Evolutionary conservation across 2,113 vertebrate genomes (phyloP).

Genomic region (Etheostoma cragini): DNA sequence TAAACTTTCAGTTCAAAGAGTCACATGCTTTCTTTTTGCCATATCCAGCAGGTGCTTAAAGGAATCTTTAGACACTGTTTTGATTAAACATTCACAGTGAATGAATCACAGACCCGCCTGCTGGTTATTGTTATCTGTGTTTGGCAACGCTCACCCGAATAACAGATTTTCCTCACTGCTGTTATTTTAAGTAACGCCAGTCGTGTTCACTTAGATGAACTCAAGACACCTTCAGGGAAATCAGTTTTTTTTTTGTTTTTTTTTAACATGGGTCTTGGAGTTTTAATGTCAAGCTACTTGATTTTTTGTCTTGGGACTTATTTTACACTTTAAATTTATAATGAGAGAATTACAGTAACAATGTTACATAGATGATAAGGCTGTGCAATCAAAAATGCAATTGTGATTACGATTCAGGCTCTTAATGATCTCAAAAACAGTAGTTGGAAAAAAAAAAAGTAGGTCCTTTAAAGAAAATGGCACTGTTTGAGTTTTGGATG

Average conservation of each 20-base stretch:
- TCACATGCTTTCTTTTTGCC: conserved; percentile 34
- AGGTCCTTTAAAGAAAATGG: not conserved
- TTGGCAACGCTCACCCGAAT: conserved; percentile 7
- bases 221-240: conserved; percentile 19
- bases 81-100: conserved; percentile 28
- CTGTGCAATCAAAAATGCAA: too few species aligned
- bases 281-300: not conserved
- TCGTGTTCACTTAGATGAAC: not conserved
- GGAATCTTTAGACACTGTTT: conserved; percentile 35
- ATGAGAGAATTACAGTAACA: not conserved
- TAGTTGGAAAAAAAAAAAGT: too few species aligned
- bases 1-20: conserved; percentile 41
- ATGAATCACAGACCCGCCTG: conserved; percentile 53
- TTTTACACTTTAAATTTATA: not conserved
- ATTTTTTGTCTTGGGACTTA: not conserved
- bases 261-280: not conserved
- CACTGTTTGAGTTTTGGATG: not conserved
- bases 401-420: too few species aligned
- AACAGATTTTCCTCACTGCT: conserved; percentile 4
- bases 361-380: not conserved
- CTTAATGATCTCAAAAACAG: too few species aligned
- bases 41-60: conserved; percentile 57
- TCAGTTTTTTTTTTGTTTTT: not conserved
- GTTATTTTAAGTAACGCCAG: conserved; percentile 12
- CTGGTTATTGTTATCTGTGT: conserved; percentile 44